Conservation (phyloP, 2,797 vertebrate species). For the Coreius guichenoti region DNA sequence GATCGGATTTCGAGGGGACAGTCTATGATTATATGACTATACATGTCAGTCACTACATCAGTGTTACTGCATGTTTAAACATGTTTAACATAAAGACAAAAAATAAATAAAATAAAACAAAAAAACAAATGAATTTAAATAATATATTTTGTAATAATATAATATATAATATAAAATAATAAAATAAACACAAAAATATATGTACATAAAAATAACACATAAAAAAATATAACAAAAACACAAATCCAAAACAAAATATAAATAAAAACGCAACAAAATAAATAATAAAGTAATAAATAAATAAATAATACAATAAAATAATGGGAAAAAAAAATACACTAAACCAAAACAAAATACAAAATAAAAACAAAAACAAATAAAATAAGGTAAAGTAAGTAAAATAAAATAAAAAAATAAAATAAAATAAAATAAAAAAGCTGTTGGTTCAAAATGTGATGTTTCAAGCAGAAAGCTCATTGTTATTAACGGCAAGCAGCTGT, state of each 20-base stretch:
- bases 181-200: too few species aligned
- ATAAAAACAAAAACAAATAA: not conserved
- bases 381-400: not conserved
- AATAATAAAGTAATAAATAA: too few species aligned
- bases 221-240: not conserved
- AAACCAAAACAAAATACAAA: not conserved
- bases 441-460: not conserved
- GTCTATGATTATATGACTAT: not conserved
- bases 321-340: not conserved
- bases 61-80: not conserved
- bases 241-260: not conserved
- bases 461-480: not conserved
- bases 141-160: too few species aligned
- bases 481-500: slow-evolving; percentile 4
- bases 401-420: not conserved
- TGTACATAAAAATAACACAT: too few species aligned
- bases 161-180: too few species aligned
- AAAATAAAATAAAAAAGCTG: not conserved
- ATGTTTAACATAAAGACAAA: not conserved
- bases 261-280: too few species aligned
- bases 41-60: not conserved
- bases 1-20: not conserved
- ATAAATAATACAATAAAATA: not conserved
- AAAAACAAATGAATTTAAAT: not conserved
- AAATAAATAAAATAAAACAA: not conserved